phyloP scores from a whole-genome alignment of 1,140 invertebrate species.

The Sycobia sp. region DNA sequence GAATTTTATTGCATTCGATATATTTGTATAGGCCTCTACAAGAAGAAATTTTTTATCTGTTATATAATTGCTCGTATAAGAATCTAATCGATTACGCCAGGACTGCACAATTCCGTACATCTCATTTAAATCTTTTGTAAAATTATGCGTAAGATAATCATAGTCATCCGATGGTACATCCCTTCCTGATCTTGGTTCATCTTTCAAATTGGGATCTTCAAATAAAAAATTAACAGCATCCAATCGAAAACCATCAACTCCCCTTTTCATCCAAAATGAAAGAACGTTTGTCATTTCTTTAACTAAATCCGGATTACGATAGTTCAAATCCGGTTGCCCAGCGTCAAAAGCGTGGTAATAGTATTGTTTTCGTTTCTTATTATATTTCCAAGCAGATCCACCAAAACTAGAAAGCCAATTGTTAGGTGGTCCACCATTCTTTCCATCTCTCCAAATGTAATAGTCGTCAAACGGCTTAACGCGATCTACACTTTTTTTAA shows the following conservation, averaged over 20 bases:
- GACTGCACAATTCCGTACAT: slow-evolving; percentile 67
- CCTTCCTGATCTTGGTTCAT: slow-evolving; percentile 64
- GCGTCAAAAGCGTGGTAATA: slow-evolving; percentile 68
- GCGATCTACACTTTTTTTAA: slow-evolving; percentile 65
- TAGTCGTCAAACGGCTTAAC: slow-evolving; percentile 69
- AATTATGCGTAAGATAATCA: slow-evolving; percentile 66
- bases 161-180: slow-evolving; percentile 62
- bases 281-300: slow-evolving; percentile 66
- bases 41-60: slow-evolving; percentile 64
- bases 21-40: slow-evolving; percentile 66
- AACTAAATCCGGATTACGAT: slow-evolving; percentile 64
- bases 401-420: slow-evolving; percentile 57
- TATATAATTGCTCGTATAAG: slow-evolving; percentile 57
- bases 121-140: slow-evolving; percentile 68
- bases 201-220: slow-evolving; percentile 63
- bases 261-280: slow-evolving; percentile 70
- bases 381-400: slow-evolving; percentile 65
- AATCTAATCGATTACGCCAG: slow-evolving; percentile 67
- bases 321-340: slow-evolving; percentile 75
- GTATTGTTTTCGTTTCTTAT: slow-evolving; percentile 62
- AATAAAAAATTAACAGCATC: slow-evolving; percentile 66
- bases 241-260: slow-evolving; percentile 74
- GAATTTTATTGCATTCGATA: slow-evolving; percentile 65
- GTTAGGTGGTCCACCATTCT: slow-evolving; percentile 43
- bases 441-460: slow-evolving; percentile 72